Evolutionary conservation across 2,113 vertebrate genomes (phyloP).

Genomic region (Pituophis catenifer): DNA sequence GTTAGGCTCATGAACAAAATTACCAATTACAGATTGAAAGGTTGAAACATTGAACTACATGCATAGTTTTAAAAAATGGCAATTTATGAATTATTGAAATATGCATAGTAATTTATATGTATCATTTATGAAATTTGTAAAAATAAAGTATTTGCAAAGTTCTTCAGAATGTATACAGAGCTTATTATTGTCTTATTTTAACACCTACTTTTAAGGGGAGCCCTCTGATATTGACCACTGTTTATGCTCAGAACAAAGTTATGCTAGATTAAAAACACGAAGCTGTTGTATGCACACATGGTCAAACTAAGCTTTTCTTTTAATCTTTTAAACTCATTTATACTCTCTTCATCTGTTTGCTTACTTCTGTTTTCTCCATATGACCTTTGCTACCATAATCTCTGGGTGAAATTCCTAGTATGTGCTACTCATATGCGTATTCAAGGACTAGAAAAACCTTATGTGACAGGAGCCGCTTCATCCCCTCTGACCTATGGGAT

Average conservation of each 20-base stretch:
- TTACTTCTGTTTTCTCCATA: not conserved
- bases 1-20: not conserved
- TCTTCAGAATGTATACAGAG: not conserved
- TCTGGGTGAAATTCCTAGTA: not conserved
- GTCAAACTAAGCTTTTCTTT: not conserved
- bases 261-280: not conserved
- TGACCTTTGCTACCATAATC: not conserved
- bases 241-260: not conserved
- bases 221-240: not conserved
- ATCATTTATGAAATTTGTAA: not conserved
- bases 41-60: not conserved
- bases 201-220: not conserved
- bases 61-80: not conserved
- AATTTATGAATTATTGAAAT: not conserved
- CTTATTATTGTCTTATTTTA: not conserved
- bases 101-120: not conserved
- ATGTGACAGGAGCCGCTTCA: not conserved
- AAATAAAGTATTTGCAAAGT: not conserved
- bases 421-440: not conserved
- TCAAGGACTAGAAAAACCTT: not conserved
- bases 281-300: not conserved
- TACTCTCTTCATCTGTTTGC: not conserved
- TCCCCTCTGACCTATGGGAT: not conserved
- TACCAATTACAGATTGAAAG: not conserved
- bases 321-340: not conserved